phyloP scores from a whole-genome alignment of 2,797 vertebrate species.

The Pristis pectinata region DNA sequence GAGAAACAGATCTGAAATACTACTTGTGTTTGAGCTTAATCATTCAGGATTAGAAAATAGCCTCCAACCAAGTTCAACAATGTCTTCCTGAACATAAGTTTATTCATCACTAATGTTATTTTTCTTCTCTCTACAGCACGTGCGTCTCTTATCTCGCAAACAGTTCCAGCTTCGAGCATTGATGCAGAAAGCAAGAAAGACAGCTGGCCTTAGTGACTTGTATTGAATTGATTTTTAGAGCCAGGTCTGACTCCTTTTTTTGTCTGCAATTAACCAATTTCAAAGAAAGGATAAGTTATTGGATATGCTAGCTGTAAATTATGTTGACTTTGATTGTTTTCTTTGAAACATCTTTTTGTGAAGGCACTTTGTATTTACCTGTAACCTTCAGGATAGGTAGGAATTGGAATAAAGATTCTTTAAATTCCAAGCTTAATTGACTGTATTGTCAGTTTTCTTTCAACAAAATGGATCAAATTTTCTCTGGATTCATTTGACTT shows the following conservation, averaged over 20 bases:
- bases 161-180: conserved; percentile 97
- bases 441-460: background rate
- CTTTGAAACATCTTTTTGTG: conserved; percentile 69
- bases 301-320: conserved; percentile 67
- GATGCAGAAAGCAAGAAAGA: conserved; percentile 99
- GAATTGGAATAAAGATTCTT: conserved; percentile 32
- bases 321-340: conserved; percentile 76
- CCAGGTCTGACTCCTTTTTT: background rate
- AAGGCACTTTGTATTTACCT: conserved; percentile 68
- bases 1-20: too few relatives aligned
- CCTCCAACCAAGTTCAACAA: background rate
- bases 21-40: background rate
- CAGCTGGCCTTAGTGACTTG: conserved; percentile 92
- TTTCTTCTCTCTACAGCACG: conserved; percentile 66
- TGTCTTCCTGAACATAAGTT: too few relatives aligned
- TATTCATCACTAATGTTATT: background rate
- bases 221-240: conserved; percentile 63
- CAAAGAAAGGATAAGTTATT: conserved; percentile 66
- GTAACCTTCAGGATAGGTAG: conserved; percentile 50
- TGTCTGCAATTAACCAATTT: background rate
- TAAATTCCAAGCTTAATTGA: background rate
- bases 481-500: background rate
- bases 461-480: background rate
- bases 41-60: background rate
- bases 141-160: conserved; percentile 91